phyloP scores from a whole-genome alignment of 23 tunicate genomes.

The Ascidia mentula region DNA sequence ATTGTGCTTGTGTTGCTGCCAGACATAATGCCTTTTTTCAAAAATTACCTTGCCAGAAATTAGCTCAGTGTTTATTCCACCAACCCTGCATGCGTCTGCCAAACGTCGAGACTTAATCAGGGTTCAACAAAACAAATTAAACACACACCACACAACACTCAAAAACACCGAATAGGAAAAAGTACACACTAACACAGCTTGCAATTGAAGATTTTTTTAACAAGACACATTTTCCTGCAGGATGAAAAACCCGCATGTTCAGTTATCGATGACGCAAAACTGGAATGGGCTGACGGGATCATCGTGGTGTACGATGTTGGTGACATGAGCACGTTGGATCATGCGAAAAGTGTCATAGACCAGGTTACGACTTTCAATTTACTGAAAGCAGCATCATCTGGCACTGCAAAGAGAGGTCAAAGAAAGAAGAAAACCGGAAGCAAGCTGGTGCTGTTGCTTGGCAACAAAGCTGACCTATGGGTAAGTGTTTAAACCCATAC shows the following conservation, averaged over 20 bases:
- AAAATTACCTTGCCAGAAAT: no score
- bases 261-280: slow-evolving; percentile 17
- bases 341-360: slow-evolving; percentile 24
- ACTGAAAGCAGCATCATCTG: background rate
- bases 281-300: slow-evolving; percentile 45
- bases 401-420: background rate
- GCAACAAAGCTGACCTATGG: slow-evolving; percentile 46
- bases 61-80: no score
- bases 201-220: background rate
- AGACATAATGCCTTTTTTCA: no score
- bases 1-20: no score
- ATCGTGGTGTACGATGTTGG: slow-evolving; percentile 49
- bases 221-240: background rate
- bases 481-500: no score
- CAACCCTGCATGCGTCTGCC: no score
- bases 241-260: background rate
- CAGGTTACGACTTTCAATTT: background rate
- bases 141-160: no score
- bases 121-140: no score
- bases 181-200: no score
- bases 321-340: slow-evolving; percentile 8
- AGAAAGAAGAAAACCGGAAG: background rate
- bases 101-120: no score
- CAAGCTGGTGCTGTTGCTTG: slow-evolving; percentile 32
- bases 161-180: no score